Evolutionary conservation across 2,113 vertebrate species (phyloP).

Genomic region (Grantiella picta): DNA sequence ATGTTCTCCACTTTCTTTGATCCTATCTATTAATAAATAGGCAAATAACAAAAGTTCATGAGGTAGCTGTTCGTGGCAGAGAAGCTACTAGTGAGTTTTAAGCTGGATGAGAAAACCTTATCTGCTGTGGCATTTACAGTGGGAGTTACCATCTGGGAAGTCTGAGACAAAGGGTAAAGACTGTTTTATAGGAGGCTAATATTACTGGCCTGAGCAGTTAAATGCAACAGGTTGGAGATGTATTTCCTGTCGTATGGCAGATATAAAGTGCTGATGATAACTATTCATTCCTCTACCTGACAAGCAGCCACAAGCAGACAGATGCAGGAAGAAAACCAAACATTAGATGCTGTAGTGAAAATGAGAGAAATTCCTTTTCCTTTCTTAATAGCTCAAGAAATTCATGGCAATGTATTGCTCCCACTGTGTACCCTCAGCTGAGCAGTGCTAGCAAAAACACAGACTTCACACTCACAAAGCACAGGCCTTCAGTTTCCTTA

Average conservation of each 20-base stretch:
- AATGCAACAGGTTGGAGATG: neutral
- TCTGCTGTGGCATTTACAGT: neutral
- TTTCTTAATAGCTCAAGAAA: neutral
- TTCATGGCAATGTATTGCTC: neutral
- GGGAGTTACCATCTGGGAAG: neutral
- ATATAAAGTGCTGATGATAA: rapidly evolving
- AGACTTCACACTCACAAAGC: neutral
- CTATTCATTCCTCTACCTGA: neutral
- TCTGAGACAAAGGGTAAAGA: neutral
- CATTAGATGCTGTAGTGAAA: neutral
- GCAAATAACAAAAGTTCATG: neutral
- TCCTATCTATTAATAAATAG: neutral
- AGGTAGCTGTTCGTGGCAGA: neutral
- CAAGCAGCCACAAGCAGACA: neutral
- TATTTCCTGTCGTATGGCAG: neutral
- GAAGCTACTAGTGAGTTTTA: neutral
- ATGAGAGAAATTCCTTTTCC: neutral
- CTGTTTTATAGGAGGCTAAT: neutral
- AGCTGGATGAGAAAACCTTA: neutral
- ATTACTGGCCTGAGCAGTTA: neutral
- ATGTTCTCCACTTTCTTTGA: neutral
- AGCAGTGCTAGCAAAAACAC: neutral
- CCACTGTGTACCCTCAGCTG: neutral
- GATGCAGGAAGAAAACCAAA: neutral
- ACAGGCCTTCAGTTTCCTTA: neutral